Evolutionary conservation across 2,888 invertebrate species (phyloP).

Genomic region (Drosophila paramelanica): DNA sequence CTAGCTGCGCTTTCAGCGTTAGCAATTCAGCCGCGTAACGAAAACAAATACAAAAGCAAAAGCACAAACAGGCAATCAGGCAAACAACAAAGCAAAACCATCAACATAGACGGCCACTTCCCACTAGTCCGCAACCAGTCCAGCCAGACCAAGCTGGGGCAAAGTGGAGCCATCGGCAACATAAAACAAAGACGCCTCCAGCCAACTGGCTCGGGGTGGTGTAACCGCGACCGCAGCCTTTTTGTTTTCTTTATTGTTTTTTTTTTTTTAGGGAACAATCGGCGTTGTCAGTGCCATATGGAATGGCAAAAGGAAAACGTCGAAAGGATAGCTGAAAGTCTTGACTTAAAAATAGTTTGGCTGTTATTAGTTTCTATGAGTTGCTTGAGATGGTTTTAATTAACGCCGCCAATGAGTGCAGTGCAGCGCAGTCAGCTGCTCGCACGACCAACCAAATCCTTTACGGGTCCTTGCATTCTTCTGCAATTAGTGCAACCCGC

Average conservation of each 20-base stretch:
- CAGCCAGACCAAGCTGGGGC: neutral
- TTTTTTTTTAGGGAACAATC: slow-evolving; percentile 28
- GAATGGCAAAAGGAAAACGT: slow-evolving; percentile 27
- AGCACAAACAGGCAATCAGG: slow-evolving; percentile 41
- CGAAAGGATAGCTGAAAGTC: slow-evolving; percentile 36
- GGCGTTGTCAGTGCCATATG: slow-evolving; percentile 27
- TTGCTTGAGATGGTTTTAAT: slow-evolving; percentile 67
- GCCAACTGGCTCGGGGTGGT: slow-evolving; percentile 27
- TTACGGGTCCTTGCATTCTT: slow-evolving; percentile 54
- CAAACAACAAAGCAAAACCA: slow-evolving; percentile 51
- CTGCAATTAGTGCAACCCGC: slow-evolving; percentile 51
- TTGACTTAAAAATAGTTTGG: slow-evolving; percentile 61
- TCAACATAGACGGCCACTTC: slow-evolving; percentile 38
- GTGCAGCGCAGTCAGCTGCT: slow-evolving; percentile 28
- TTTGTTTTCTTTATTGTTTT: neutral
- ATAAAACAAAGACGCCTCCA: slow-evolving; percentile 26
- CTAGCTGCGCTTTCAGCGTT: slow-evolving; percentile 1
- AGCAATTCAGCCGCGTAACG: slow-evolving; percentile 11
- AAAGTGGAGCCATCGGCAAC: neutral
- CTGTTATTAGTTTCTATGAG: slow-evolving; percentile 62
- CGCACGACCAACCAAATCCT: slow-evolving; percentile 38
- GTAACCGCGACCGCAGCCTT: slow-evolving; percentile 38
- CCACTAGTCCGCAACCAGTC: slow-evolving; percentile 16
- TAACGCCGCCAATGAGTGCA: slow-evolving; percentile 53
- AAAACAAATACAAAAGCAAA: slow-evolving; percentile 25